phyloP scores from a whole-genome alignment of 1,140 invertebrate species.

The Lysiphlebus fabarum region DNA sequence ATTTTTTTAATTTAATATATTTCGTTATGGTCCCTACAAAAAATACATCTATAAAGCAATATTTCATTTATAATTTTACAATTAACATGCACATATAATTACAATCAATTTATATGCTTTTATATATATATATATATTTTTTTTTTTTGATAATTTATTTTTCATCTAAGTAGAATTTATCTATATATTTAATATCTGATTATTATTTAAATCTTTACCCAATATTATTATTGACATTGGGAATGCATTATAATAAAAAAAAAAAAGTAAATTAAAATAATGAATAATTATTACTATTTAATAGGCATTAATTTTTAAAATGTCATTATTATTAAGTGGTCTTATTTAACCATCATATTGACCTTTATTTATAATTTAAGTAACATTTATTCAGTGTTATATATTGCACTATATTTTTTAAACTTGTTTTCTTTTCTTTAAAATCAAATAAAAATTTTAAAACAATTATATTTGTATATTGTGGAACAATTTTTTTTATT shows the following conservation, averaged over 20 bases:
- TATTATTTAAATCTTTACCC: slow-evolving; percentile 15
- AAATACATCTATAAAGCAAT: slow-evolving; percentile 51
- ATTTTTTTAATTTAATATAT: slow-evolving; percentile 1
- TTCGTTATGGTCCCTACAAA: slow-evolving; percentile 48
- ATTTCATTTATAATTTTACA: slow-evolving; percentile 36
- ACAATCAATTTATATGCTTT: slow-evolving; percentile 27
- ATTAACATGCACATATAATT: slow-evolving; percentile 42
- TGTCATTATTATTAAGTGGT: too few relatives aligned
- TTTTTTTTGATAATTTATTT: slow-evolving; percentile 4
- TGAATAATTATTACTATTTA: background rate
- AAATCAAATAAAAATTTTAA: too few relatives aligned
- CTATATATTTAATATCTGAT: slow-evolving; percentile 18
- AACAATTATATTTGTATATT: too few relatives aligned
- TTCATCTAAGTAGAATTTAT: slow-evolving; percentile 28
- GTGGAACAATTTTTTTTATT: too few relatives aligned
- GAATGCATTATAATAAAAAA: slow-evolving; percentile 6
- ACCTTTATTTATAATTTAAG: too few relatives aligned
- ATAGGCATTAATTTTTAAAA: too few relatives aligned
- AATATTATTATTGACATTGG: slow-evolving; percentile 31
- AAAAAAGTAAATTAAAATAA: background rate
- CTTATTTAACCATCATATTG: too few relatives aligned
- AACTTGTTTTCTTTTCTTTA: too few relatives aligned
- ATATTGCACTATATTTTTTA: too few relatives aligned
- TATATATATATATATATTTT: background rate
- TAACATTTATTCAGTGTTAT: too few relatives aligned